Conservation (phyloP, 2,888 invertebrate genomes). For the Tridacna crocea region DNA sequence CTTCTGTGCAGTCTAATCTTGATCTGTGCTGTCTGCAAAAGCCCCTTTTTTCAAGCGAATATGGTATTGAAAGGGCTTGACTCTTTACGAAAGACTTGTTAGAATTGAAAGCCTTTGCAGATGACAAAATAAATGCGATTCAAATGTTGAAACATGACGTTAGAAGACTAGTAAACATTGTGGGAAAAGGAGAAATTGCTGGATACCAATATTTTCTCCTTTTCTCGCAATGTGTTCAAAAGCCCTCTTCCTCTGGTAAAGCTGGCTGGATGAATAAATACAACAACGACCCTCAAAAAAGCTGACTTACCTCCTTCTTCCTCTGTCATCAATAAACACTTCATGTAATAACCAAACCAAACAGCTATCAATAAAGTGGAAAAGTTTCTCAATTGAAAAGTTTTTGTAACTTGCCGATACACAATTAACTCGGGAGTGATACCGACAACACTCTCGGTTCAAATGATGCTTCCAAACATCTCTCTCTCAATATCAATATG, state of each 20-base stretch:
- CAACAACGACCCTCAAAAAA: not conserved
- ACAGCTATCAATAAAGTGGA: not conserved
- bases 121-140: too few relatives aligned
- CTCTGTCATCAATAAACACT: conserved; percentile 36
- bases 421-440: conserved; percentile 31
- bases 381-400: conserved; percentile 4
- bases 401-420: conserved; percentile 5
- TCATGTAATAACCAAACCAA: conserved; percentile 6
- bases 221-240: not conserved
- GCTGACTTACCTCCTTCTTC: conserved; percentile 23
- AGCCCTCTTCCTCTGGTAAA: too few relatives aligned
- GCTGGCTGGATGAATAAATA: too few relatives aligned
- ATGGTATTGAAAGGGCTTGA: too few relatives aligned
- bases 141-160: not conserved
- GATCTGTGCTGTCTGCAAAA: too few relatives aligned
- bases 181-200: conserved; percentile 1
- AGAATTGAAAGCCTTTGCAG: not conserved
- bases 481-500: conserved; percentile 48
- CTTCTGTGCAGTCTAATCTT: too few relatives aligned
- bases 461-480: conserved; percentile 27
- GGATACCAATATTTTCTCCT: not conserved
- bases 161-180: not conserved
- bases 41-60: too few relatives aligned
- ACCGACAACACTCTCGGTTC: conserved; percentile 10
- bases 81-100: not conserved